A percentile compares a stretch with the other conserved stretches of the same genome.
phyloP scores from a whole-genome alignment of 2,797 vertebrate genomes.

The Cuculus canorus region DNA sequence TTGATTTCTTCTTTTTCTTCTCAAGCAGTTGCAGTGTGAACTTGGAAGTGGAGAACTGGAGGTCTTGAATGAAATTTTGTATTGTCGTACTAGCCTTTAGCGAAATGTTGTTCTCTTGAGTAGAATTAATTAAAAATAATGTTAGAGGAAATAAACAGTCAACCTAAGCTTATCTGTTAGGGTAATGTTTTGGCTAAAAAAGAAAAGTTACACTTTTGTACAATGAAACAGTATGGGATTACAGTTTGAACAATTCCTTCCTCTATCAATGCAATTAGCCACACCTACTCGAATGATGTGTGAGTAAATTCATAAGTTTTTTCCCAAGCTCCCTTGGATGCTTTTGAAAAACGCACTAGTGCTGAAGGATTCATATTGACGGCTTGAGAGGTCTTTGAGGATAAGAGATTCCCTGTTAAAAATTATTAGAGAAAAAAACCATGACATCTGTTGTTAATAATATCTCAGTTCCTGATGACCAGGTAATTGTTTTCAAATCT shows the following conservation, averaged over 20 bases:
- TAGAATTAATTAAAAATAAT: not conserved
- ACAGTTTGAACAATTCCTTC: not conserved
- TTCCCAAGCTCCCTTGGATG: not conserved
- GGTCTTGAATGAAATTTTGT: not conserved
- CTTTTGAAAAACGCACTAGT: not conserved
- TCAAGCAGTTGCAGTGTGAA: not conserved
- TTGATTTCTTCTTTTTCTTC: not conserved
- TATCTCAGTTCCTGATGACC: not conserved
- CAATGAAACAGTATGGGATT: not conserved
- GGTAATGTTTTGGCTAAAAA: not conserved
- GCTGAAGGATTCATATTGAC: not conserved
- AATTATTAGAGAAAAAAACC: not conserved
- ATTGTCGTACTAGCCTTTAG: not conserved
- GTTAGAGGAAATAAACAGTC: not conserved
- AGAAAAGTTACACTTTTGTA: not conserved
- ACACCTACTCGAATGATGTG: not conserved
- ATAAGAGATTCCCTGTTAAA: not conserved
- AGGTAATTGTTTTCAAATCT: constrained; percentile 27
- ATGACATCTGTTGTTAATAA: not conserved
- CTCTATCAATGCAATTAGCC: not conserved
- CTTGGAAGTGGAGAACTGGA: not conserved
- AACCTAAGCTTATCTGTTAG: not conserved
- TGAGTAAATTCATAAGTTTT: not conserved
- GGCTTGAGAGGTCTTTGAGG: not conserved
- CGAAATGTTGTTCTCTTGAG: not conserved